These are phyloP conservation scores for Peromyscus maniculatus DNA, from an alignment of 2,113 vertebrate species.

Conservation along the genomic window DNA sequence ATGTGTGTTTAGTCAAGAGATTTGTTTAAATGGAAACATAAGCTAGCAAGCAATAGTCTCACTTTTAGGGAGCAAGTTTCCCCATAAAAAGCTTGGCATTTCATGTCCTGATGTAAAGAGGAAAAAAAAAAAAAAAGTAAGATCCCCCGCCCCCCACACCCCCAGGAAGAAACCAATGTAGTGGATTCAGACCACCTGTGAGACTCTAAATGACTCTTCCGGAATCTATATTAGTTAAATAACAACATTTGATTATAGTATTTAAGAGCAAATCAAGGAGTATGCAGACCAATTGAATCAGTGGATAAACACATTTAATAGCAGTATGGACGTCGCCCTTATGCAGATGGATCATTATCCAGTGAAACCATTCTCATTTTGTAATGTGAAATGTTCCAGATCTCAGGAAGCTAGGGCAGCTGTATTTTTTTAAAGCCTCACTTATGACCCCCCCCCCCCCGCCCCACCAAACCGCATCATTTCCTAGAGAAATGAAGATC, in stretches of 20 bases:
- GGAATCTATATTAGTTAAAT: slow-evolving; percentile 74
- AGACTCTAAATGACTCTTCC: slow-evolving; percentile 77
- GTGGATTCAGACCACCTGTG: slow-evolving; percentile 80
- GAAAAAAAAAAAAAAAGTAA: neutral
- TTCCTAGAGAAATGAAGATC: slow-evolving; percentile 64
- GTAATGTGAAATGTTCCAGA: slow-evolving; percentile 79
- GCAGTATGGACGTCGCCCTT: slow-evolving; percentile 64
- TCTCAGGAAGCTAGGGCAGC: slow-evolving; percentile 73
- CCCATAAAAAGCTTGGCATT: slow-evolving; percentile 56
- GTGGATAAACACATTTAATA: slow-evolving; percentile 81
- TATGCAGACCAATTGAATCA: slow-evolving; percentile 62
- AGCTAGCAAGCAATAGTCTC: slow-evolving; percentile 40
- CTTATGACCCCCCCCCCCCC: neutral
- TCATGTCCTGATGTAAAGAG: slow-evolving; percentile 25
- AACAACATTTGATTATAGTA: slow-evolving; percentile 78
- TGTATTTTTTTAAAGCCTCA: slow-evolving; percentile 71
- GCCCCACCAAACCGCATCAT: neutral
- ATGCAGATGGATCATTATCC: slow-evolving; percentile 72
- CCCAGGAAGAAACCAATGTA: neutral
- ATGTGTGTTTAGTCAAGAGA: slow-evolving; percentile 71
- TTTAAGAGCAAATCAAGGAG: slow-evolving; percentile 80
- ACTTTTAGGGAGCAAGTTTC: slow-evolving; percentile 5
- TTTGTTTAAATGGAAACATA: slow-evolving; percentile 75
- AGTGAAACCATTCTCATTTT: slow-evolving; percentile 71
- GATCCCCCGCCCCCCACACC: neutral